Evolutionary conservation across 2,113 vertebrate species (phyloP), one percentile per base, ranked within the genome.

Genomic region (Ceyx melanurus): DNA sequence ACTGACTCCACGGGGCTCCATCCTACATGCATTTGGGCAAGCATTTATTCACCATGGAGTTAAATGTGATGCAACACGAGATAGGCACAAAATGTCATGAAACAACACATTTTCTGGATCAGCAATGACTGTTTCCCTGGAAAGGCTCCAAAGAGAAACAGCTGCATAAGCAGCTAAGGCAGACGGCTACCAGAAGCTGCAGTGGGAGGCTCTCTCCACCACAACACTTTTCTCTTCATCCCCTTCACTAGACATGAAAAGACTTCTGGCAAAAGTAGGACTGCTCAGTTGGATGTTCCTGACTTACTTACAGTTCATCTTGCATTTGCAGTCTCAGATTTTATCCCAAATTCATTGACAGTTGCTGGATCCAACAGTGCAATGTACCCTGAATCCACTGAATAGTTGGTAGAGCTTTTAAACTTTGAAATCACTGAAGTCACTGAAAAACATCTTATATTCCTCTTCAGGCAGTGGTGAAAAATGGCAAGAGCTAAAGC

Each of bases 151-250:
- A 89, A 64, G 37, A 86, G 57, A 76, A 96, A 88, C 93, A 97
- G 95, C 94, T 97, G 95, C 92, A 86, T 72, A 82, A 91, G 95
- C 90, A 95, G 71, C 93, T 45, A 77, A 86, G 84, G 88, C 83
- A 90, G 75, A 83, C 5, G 0, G 91, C 87, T 91, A 94, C 89
- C 93, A 93, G 92, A 82, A 93, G 76, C 65, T 74, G 67, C 73
- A 67, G 50, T 11, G 10, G 81, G 84, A 94, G 90, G 86, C 80
- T 88, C 77, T 78, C 66, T 46, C 64, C 75, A 82, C 58, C 45
- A 72, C 37, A 18, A 26, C 0, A 25, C 51, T 67, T 90, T 62
- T 45, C 91, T 88, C 40, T 67, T 82, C 87, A 83, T 62, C 56
- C 75, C 33, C 67, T 85, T 58, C n/a, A 57, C 72, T 60, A 91